A percentile compares a stretch with the other conserved stretches of the same genome.
These are phyloP conservation scores for Lagenorhynchus albirostris DNA, from an alignment of 2,113 vertebrate genomes.

Conservation along the genomic window DNA sequence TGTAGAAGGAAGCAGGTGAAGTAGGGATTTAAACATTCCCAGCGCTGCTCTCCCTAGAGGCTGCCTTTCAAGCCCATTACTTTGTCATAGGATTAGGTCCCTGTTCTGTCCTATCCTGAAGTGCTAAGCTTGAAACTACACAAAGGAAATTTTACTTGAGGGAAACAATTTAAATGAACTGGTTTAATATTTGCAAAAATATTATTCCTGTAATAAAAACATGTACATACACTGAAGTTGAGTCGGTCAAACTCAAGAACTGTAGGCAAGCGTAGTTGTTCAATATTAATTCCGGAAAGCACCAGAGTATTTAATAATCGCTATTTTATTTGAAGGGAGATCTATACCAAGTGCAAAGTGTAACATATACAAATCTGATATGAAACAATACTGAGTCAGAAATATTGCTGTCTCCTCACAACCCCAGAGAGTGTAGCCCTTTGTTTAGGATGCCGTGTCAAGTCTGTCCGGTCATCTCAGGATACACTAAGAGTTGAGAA, in stretches of 20 bases:
- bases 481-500: not conserved
- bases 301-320: slow-evolving; percentile 22
- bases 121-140: not conserved
- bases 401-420: not conserved
- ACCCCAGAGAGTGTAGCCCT: not conserved
- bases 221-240: not conserved
- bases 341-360: not conserved
- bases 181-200: not conserved
- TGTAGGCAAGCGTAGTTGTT: slow-evolving; percentile 50
- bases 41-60: not conserved
- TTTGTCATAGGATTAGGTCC: not conserved
- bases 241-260: not conserved
- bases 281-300: slow-evolving; percentile 39
- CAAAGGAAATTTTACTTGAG: not conserved
- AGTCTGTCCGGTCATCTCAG: not conserved
- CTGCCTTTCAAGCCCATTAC: not conserved
- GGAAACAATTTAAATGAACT: not conserved
- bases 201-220: not conserved
- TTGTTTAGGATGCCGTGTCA: not conserved
- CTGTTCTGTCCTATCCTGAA: not conserved
- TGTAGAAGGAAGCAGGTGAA: not conserved
- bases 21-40: not conserved
- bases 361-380: not conserved
- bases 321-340: not conserved
- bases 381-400: not conserved